Conservation (phyloP, 2,888 invertebrate genomes). For the Ellobium chinense region DNA sequence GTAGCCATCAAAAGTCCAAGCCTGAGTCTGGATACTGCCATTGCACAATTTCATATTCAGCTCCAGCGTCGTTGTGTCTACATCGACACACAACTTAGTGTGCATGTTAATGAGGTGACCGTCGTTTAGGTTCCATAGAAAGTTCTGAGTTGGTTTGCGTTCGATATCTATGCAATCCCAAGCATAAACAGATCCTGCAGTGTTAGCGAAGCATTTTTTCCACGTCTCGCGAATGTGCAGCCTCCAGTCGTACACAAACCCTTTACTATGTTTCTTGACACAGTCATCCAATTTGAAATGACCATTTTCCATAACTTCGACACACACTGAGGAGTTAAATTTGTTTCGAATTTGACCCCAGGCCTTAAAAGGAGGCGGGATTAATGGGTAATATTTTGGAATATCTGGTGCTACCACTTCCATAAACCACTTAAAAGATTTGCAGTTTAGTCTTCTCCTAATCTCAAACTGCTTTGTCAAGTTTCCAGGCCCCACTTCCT, state of each 20-base stretch:
- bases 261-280: neutral
- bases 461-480: neutral
- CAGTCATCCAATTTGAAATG: neutral
- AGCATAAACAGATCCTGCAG: neutral
- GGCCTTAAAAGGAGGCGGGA: neutral
- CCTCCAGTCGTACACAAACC: conserved; percentile 5
- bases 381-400: neutral
- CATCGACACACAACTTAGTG: conserved; percentile 11
- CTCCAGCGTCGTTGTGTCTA: neutral
- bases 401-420: conserved; percentile 2
- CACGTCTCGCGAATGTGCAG: neutral
- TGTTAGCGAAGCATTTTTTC: neutral
- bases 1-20: conserved; percentile 3
- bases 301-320: neutral
- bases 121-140: conserved; percentile 8
- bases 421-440: conserved; percentile 20
- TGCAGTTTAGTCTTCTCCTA: conserved; percentile 16
- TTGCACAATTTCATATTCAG: neutral
- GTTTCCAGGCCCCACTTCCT: neutral
- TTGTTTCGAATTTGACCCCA: neutral
- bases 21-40: neutral
- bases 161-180: neutral
- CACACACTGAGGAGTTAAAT: neutral
- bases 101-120: neutral
- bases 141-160: neutral